Percentiles rank a stretch among this genome's conserved stretches.
Evolutionary conservation across 2,888 invertebrate genomes (phyloP).

Genomic region (Agonopterix subpropinquella): DNA sequence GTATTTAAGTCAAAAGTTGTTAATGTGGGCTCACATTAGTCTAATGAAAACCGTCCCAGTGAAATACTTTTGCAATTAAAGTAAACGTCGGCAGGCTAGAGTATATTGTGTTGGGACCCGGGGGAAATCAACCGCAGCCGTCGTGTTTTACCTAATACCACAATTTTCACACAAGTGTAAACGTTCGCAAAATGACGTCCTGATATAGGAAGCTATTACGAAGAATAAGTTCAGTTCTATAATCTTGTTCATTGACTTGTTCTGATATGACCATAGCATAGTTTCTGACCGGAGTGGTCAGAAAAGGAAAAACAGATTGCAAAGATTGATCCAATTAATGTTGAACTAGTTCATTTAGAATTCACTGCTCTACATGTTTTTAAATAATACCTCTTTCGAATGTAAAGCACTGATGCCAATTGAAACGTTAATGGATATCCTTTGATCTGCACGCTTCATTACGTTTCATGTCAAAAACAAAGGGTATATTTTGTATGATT

Average conservation of each 20-base stretch:
- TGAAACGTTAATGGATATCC: neutral
- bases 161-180: slow-evolving; percentile 4
- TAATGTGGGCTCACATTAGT: slow-evolving; percentile 9
- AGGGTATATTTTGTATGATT: too few species aligned
- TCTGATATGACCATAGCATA: too few species aligned
- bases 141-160: slow-evolving; percentile 4
- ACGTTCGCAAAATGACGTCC: slow-evolving; percentile 1
- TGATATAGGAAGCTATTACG: neutral
- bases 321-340: too few species aligned
- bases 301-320: too few species aligned
- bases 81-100: slow-evolving; percentile 8
- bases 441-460: neutral
- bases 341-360: too few species aligned
- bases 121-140: slow-evolving; percentile 13
- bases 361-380: too few species aligned
- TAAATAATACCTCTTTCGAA: too few species aligned
- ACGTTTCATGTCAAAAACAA: too few species aligned
- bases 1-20: slow-evolving; percentile 7
- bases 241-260: too few species aligned
- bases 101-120: slow-evolving; percentile 6
- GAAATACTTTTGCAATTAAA: slow-evolving; percentile 16
- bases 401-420: neutral
- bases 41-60: slow-evolving; percentile 11
- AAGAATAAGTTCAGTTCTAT: too few species aligned
- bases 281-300: too few species aligned